phyloP scores from a whole-genome alignment of 2,797 vertebrate genomes.

The Danio jaintianensis region DNA sequence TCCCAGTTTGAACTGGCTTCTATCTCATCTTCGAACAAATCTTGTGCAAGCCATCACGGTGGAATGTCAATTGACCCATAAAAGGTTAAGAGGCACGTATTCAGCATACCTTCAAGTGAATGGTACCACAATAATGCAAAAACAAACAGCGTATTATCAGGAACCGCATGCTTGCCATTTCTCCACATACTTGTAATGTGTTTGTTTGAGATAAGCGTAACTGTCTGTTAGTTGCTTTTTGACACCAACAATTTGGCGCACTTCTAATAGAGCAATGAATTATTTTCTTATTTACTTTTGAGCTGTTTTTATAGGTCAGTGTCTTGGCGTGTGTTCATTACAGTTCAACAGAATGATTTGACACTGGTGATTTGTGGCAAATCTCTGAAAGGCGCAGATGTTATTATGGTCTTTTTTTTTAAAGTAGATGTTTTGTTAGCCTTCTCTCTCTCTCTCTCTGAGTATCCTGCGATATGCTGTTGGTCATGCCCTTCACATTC shows the following conservation, averaged over 20 bases:
- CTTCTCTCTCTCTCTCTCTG: constrained; percentile 2
- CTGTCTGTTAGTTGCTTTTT: background rate
- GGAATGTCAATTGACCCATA: constrained; percentile 39
- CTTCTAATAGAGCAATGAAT: background rate
- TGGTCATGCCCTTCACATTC: constrained; percentile 55
- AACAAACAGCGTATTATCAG: constrained; percentile 45
- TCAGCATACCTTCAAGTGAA: constrained; percentile 28
- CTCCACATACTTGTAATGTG: constrained; percentile 5
- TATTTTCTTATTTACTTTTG: background rate
- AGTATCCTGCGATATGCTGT: constrained; percentile 42
- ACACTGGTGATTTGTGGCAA: background rate
- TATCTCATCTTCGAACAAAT: constrained; percentile 37
- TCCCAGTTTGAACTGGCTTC: constrained; percentile 15
- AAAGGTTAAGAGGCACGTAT: constrained; percentile 20
- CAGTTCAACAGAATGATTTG: background rate
- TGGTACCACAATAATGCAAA: constrained; percentile 41
- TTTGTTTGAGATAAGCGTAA: constrained; percentile 33
- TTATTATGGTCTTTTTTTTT: background rate
- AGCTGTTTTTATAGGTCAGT: background rate
- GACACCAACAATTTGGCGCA: background rate
- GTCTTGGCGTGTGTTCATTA: background rate
- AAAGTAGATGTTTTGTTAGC: constrained; percentile 9
- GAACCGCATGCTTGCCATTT: constrained; percentile 50
- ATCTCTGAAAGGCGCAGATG: constrained; percentile 20
- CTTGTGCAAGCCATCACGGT: constrained; percentile 2